These are phyloP conservation scores for Selenia dentaria DNA, from an alignment of 2,888 invertebrate species.

Conservation along the genomic window DNA sequence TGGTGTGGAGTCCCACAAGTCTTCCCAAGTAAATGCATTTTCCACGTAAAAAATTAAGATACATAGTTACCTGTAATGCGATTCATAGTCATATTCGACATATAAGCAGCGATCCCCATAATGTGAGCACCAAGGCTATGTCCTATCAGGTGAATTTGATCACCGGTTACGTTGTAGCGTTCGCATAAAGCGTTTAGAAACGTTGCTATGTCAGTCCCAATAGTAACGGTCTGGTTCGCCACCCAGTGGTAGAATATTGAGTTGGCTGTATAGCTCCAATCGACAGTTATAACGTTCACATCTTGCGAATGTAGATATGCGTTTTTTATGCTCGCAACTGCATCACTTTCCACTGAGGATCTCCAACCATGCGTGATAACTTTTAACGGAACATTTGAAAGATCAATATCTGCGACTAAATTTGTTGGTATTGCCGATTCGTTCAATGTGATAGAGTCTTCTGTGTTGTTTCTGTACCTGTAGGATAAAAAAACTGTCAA, in stretches of 20 bases:
- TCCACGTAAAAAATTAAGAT: no score
- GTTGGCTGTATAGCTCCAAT: conserved; percentile 59
- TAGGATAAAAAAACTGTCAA: background rate
- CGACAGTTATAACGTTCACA: conserved; percentile 68
- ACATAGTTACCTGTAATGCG: conserved; percentile 59
- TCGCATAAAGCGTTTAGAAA: conserved; percentile 46
- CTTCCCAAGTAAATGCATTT: no score
- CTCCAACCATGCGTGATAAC: conserved; percentile 81
- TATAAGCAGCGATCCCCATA: conserved; percentile 56
- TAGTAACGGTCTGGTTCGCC: conserved; percentile 48
- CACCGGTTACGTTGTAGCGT: conserved; percentile 44
- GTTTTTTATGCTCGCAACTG: conserved; percentile 62
- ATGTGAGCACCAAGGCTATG: conserved; percentile 66
- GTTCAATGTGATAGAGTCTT: conserved; percentile 44
- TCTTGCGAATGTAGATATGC: conserved; percentile 63
- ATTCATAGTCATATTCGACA: conserved; percentile 37
- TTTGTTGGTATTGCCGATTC: conserved; percentile 34
- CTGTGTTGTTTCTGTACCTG: conserved; percentile 40
- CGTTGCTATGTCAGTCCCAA: conserved; percentile 45
- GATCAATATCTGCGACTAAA: conserved; percentile 20
- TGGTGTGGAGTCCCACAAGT: no score
- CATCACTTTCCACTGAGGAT: conserved; percentile 60
- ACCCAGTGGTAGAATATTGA: conserved; percentile 54
- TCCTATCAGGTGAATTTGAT: conserved; percentile 56
- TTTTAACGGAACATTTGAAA: conserved; percentile 56